Base-by-base conservation (phyloP, 2,888 invertebrate genomes). In the Arrhopalites spinosus region DNA sequence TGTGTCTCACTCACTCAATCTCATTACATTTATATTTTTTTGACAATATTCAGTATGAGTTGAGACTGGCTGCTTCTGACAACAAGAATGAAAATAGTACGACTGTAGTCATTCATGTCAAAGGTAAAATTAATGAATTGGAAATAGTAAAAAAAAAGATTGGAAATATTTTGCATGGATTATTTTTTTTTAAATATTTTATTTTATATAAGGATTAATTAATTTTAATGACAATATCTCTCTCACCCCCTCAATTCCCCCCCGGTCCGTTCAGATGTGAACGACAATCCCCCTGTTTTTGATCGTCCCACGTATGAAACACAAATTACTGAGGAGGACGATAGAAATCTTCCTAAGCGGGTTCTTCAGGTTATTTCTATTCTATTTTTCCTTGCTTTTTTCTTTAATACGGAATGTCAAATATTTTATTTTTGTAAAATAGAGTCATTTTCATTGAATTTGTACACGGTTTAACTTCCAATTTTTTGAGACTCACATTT, bases 61-160 rank as follows among this genome's bases (percentile, higher is more conserved):
- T 96, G 86, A 92, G 95, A 86, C 88, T 95, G 87, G 95, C 96
- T 77, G 95, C 96, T 73, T 96, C 97, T 80, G 95, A 95, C 88
- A 97, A 97, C 89, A 89, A 95, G 86, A 96, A 96, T 88, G 96
- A 97, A 87, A 96, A 96, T 90, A 94, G 94, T 88, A 96, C 96
- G 61, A 96, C 94, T 56, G 96, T 97, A 82, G 95, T 96, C 85
- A 96, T 97, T 85, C 94, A 96, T 87, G 95, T 97, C 84, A 96
- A 95, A 88, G 97, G 98, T 86, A 96, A 97, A 83, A 98, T 98
- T 87, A 98, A 98, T n/a, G n/a, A n/a, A n/a, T n/a, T n/a, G n/a
- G n/a, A n/a, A n/a, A n/a, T 89, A 98, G 98, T 88, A 56, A 50
- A 3, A 43, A 47, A 27, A 2, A 27, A 47, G 15, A 47, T n/a